phyloP scores from a whole-genome alignment of 2,113 vertebrate genomes.

The Sceloporus undulatus region DNA sequence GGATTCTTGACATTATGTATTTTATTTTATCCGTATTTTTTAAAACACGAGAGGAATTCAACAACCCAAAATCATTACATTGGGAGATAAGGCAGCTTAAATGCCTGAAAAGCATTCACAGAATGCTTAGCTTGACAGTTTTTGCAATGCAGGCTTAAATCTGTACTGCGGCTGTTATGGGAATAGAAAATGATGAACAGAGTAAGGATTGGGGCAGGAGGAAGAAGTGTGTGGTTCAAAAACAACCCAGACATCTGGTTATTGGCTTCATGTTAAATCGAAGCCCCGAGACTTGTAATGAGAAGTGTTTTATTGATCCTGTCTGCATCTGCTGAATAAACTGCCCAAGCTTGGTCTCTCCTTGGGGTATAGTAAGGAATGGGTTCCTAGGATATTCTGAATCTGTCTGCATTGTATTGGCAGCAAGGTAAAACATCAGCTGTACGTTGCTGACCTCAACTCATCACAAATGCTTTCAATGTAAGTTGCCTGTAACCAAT shows the following conservation, averaged over 20 bases:
- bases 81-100: too few relatives aligned
- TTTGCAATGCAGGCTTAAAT: background rate
- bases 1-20: background rate
- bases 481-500: too few relatives aligned
- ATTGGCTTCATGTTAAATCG: constrained; percentile 29
- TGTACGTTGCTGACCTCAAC: background rate
- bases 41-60: background rate
- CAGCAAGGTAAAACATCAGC: background rate
- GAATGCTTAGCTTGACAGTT: background rate
- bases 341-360: background rate
- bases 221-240: background rate
- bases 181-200: background rate
- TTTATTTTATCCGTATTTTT: background rate
- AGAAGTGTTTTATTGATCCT: constrained; percentile 33
- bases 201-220: background rate
- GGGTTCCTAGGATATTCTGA: background rate
- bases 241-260: background rate
- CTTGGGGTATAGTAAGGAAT: background rate
- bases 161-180: background rate
- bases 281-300: constrained; percentile 22
- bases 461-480: background rate
- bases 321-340: constrained; percentile 17
- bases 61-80: background rate
- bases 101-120: background rate
- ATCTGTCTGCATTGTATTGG: background rate